Evolutionary conservation across 2,113 vertebrate genomes (phyloP).

Genomic region (Chlamydotis undulata): DNA sequence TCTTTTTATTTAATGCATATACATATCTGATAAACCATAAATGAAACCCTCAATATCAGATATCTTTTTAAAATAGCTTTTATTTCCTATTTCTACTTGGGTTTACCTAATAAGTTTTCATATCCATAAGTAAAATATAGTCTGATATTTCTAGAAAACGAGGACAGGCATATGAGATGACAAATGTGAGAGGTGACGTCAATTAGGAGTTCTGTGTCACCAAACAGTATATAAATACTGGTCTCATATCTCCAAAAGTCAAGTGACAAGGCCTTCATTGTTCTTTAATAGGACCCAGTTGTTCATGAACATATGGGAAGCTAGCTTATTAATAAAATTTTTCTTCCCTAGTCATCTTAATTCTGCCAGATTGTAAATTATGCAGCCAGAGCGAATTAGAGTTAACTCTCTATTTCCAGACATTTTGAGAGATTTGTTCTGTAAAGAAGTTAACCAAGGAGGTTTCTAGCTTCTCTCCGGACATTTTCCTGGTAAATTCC

Average conservation of each 20-base stretch:
- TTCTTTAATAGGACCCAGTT: constrained; percentile 61
- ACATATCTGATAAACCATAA: background rate
- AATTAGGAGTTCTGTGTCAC: constrained; percentile 18
- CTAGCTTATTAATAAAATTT: constrained; percentile 48
- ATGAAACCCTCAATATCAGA: background rate
- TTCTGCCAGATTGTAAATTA: constrained; percentile 36
- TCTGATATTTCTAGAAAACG: background rate
- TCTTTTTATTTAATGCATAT: background rate
- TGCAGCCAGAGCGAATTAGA: background rate
- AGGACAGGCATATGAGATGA: background rate
- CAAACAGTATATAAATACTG: constrained; percentile 54
- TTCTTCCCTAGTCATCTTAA: constrained; percentile 30
- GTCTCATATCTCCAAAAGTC: constrained; percentile 50
- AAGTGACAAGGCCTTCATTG: constrained; percentile 67
- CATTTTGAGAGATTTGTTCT: background rate
- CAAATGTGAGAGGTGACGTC: background rate
- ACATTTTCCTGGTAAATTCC: background rate
- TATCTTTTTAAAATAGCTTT: background rate
- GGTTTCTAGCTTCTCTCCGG: background rate
- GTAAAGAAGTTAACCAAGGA: background rate
- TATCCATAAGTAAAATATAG: background rate
- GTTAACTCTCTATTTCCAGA: background rate
- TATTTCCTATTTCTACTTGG: background rate
- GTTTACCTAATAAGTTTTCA: background rate
- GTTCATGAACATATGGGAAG: constrained; percentile 49